Base-by-base conservation (phyloP, 2,888 invertebrate species). In the Orthosia gothica region DNA sequence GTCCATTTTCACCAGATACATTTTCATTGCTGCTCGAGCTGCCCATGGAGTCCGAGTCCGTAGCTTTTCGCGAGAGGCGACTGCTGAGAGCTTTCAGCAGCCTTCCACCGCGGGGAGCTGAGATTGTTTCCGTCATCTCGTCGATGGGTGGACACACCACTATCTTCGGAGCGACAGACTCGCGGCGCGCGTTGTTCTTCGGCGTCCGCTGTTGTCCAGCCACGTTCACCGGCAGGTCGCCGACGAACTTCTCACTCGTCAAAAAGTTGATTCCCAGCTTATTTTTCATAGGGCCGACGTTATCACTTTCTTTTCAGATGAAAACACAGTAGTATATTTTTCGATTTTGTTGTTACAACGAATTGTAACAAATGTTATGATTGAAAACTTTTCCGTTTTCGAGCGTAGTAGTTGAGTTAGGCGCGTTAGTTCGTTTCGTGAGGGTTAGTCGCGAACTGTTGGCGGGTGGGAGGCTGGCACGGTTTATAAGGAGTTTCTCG, bases 51-150 rank as follows among this genome's bases (percentile, higher is more conserved):
- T 96, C 91, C 77, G 94, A 90, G 89, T 97, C 92, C 16, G 91
- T 92, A 73, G 97, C 95, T 62, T 97, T 94, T 69, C 97, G 95
- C 0, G 97, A 97, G 65, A 98, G 96, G 81, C 97, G 97, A 74
- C 97, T 96, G 91, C 97, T 97, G 81, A 98, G 97, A 47, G 97
- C 97, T 82, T 97, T 97, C 89, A 98, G 97, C 86, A 98, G 95
- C 64, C 97, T 96, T 76, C 97, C 95, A 67, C 98, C 98, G 15
- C 97, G 97, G 23, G 94, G 91, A 45, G 97, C 96, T 0, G 97
- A 95, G 15, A 97, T 97, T 5, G 97, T 96, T 75, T 97, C 97
- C 32, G 97, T 95, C 78, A 97, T 97, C 32, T 96, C 96, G 82
- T 97, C 96, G 84, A 94, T 92, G 7, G 97, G 96, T 57, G 97